Conservation (phyloP, 2,113 vertebrate genomes). For the Gavia stellata region DNA sequence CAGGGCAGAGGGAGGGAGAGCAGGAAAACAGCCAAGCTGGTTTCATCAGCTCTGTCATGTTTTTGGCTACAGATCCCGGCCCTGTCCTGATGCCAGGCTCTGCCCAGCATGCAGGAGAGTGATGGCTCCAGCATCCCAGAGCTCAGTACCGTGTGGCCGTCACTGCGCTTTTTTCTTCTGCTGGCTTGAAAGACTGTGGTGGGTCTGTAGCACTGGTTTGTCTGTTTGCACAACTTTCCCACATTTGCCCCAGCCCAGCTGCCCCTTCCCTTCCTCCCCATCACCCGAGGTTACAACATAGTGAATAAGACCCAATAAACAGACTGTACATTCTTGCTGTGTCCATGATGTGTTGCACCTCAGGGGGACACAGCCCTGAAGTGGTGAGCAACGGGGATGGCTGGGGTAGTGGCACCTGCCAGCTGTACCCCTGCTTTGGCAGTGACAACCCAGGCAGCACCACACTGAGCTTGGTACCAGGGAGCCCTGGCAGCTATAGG, state of each 20-base stretch:
- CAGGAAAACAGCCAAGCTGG: neutral
- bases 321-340: neutral
- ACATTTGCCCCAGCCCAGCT: neutral
- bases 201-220: neutral
- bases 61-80: conserved; percentile 1
- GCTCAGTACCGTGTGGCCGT: neutral
- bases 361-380: neutral
- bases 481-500: neutral
- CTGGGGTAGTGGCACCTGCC: neutral
- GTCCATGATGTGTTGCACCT: neutral
- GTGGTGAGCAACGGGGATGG: fast-evolving
- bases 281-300: fast-evolving
- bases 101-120: neutral
- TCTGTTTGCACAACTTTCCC: neutral
- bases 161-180: neutral
- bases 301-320: conserved; percentile 32
- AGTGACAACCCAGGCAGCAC: neutral
- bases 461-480: neutral
- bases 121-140: neutral
- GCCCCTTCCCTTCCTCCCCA: neutral
- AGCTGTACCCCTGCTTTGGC: neutral
- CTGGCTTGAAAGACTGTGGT: neutral
- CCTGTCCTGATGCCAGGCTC: neutral
- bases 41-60: neutral
- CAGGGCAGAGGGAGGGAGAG: neutral